Conservation (phyloP, 2,888 invertebrate genomes). For the Drosophila melanosoma region DNA sequence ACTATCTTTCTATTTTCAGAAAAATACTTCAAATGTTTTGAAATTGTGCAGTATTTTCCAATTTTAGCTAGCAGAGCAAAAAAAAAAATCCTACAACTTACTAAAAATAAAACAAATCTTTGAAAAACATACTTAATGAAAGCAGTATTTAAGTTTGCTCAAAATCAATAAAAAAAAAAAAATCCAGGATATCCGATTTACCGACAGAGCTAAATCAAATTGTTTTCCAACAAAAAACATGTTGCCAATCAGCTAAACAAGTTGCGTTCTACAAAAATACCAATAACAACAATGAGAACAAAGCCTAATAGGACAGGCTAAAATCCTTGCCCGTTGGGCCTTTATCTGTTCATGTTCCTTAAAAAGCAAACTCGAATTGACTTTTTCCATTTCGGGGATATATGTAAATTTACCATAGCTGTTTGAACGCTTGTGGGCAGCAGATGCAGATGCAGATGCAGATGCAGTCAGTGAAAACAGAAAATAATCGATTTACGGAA, state of each 20-base stretch:
- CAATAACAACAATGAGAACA: slow-evolving; percentile 22
- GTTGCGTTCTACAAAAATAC: slow-evolving; percentile 8
- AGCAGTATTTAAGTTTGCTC: background rate
- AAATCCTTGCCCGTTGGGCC: slow-evolving; percentile 11
- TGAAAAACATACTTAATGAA: background rate
- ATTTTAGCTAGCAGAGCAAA: background rate
- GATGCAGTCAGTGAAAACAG: background rate
- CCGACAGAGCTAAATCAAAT: slow-evolving; percentile 33
- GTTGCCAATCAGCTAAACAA: slow-evolving; percentile 30
- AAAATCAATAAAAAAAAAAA: too few species aligned
- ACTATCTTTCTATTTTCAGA: background rate
- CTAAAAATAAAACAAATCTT: background rate
- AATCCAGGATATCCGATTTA: slow-evolving; percentile 34
- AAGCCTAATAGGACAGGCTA: slow-evolving; percentile 5
- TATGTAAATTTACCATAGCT: slow-evolving; percentile 12
- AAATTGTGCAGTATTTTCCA: background rate
- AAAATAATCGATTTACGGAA: slow-evolving; percentile 20
- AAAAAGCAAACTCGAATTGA: slow-evolving; percentile 27
- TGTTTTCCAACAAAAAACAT: slow-evolving; percentile 35
- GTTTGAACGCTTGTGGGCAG: background rate
- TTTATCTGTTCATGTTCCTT: slow-evolving; percentile 28
- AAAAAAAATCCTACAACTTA: background rate
- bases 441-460: background rate
- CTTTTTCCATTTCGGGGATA: slow-evolving; percentile 21
- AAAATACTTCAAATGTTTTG: accelerated